Evolutionary conservation across 2,888 invertebrate species (phyloP), one percentile per base, ranked within the genome.

Genomic region (Tetragonula carbonaria): DNA sequence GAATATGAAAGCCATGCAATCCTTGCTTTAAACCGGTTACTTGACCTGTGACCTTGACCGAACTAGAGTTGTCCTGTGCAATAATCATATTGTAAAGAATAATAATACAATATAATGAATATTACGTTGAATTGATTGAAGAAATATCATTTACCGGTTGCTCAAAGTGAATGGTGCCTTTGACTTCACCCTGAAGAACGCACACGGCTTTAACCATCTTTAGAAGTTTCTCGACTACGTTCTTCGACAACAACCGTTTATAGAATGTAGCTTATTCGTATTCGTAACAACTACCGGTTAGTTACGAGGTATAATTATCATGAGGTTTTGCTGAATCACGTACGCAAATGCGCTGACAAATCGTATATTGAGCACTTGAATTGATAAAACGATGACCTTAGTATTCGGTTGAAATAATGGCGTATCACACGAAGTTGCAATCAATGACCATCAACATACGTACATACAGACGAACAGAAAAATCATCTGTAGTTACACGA

Each of bases 1-100:
- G 99, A 84, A 99, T 96, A 94, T 99, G 99, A 95, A 99, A 98
- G 38, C 98, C 98, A 93, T 98, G 95, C 4, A 95, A 93, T 84
- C 99, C 99, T 94, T 97, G 95, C 28, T 95, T 94, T 55, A 99
- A 95, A 2, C 99, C 98, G 53, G 94, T 95, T 16, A 99, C 96
- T 95, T 98, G 97, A 13, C 99, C 99, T 55, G 96, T 96, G n/a
- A 99, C 96, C 80, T 96, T 96, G 2, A 98, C 97, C 2, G 97
- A 96, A n/a, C 95, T 94, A n/a, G 95, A 95, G 0, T 95, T 96
- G 91, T 95, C 95, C 97, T 96, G n/a, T 62, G 16, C 33, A 18
- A 67, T 4, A 78, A 79, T 73, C 70, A 95, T 38, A 78, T 33
- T 33, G 50, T 23, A 13, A 45, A 67, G 63, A 18, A 55, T 66